Evolutionary conservation across 2,888 invertebrate genomes (phyloP), one percentile per base, ranked within the genome.

Genomic region (Sipha maydis): DNA sequence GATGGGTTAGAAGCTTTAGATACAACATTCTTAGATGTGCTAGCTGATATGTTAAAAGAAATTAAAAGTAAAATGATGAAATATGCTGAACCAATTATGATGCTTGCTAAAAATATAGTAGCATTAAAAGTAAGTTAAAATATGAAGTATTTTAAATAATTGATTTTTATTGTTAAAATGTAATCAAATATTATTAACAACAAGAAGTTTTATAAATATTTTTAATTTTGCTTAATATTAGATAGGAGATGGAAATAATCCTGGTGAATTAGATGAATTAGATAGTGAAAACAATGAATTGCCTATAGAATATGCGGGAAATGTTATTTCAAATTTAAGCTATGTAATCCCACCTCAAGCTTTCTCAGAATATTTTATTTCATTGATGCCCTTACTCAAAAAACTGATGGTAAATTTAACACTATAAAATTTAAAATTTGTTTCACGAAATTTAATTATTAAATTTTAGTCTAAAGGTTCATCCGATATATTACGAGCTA

Each of bases 401-500:
- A 88, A 88, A 67, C n/a, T 88, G 75, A n/a, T 88, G 80, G 88
- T 88, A 85, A 54, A 69, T 67, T 61, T 25, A 28, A 61, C 48
- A 67, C 31, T 19, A 38, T 38, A 75, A 17, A 75, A 75, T 38
- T 41, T 77, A 1, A 25, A 38, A 34, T 38, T 48, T 38, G 38
- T 75, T 25, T 34, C 3, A 25, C 28, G 28, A 41, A 77, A 54
- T 41, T 77, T 77, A 2, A 61, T 61, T 25, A 0, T 61, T 61
- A 3, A 4, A n/a, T 75, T 82, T 21, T n/a, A 88, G 88, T 75
- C 82, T 11, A 88, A 82, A 75, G 21, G 21, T 0, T 82, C 88
- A 41, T 82, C 88, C 31, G 88, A 88, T 75, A 82, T 88, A 92
- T 90, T 79, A 78, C 92, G 94, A 90, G 95, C 95, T 0, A 96